A percentile compares a stretch with the other conserved stretches of the same genome.
phyloP scores from a whole-genome alignment of 2,888 invertebrate genomes.

The Nycteola revayana region DNA sequence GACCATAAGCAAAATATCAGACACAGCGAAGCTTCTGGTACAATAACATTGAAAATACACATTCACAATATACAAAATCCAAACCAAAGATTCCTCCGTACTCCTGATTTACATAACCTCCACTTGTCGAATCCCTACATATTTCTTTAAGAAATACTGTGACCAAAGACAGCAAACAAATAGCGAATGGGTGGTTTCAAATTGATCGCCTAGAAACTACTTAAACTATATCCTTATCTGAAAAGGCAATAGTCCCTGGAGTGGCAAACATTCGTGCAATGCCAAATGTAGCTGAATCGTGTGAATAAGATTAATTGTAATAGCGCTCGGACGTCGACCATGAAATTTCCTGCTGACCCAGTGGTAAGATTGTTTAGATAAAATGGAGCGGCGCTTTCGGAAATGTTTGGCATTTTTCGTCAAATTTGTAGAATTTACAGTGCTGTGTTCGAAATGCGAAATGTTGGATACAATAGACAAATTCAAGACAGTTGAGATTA shows the following conservation, averaged over 20 bases:
- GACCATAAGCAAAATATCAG: no score
- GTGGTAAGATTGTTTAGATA: slow-evolving; percentile 16
- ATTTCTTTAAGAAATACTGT: slow-evolving; percentile 8
- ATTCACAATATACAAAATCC: not conserved
- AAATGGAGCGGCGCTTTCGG: not conserved
- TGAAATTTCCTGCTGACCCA: slow-evolving; percentile 21
- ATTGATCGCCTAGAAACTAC: slow-evolving; percentile 11
- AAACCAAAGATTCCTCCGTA: no score
- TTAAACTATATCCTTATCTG: not conserved
- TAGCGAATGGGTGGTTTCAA: not conserved
- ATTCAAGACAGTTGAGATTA: no score
- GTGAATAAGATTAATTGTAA: slow-evolving; percentile 37
- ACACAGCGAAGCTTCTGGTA: no score
- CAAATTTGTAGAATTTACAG: no score
- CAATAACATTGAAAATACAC: no score
- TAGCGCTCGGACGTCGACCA: slow-evolving; percentile 16
- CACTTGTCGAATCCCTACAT: not conserved
- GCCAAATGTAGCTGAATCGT: slow-evolving; percentile 27
- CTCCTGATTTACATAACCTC: not conserved
- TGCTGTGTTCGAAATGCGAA: no score
- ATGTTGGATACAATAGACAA: no score
- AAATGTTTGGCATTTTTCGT: not conserved
- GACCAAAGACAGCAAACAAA: slow-evolving; percentile 6
- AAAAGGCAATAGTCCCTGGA: slow-evolving; percentile 12
- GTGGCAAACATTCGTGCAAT: slow-evolving; percentile 13